A percentile compares a stretch with the other conserved stretches of the same genome.
Evolutionary conservation across 1,140 invertebrate genomes (phyloP).

Genomic region (Zaprionus lachaisei): DNA sequence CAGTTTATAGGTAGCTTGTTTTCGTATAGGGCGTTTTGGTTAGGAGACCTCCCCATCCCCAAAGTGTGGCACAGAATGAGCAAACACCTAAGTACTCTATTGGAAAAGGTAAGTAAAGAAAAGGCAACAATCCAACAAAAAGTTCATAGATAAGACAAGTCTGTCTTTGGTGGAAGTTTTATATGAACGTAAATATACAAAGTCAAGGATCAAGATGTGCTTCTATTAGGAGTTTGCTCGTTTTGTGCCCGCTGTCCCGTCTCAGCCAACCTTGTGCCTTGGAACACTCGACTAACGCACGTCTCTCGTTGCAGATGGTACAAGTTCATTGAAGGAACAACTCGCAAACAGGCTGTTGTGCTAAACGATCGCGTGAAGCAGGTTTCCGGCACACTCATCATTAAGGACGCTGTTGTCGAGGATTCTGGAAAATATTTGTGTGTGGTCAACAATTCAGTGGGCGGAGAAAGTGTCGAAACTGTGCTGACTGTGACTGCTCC

Average conservation of each 20-base stretch:
- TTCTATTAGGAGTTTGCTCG: conserved; percentile 28
- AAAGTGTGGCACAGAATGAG: conserved; percentile 59
- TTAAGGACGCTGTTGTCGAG: conserved; percentile 94
- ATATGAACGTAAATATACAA: conserved; percentile 4
- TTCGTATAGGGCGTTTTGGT: background rate
- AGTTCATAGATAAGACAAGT: background rate
- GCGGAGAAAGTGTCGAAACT: conserved; percentile 96
- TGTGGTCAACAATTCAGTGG: conserved; percentile 97
- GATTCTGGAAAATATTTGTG: conserved; percentile 97
- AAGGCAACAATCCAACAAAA: background rate
- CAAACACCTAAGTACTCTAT: conserved; percentile 8
- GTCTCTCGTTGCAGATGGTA: conserved; percentile 91
- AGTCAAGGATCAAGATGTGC: background rate
- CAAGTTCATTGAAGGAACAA: conserved; percentile 94
- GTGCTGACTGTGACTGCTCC: conserved; percentile 96
- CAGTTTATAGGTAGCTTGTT: conserved; percentile 88
- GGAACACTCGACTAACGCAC: conserved; percentile 8
- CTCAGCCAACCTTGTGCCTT: background rate
- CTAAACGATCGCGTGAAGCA: conserved; percentile 95
- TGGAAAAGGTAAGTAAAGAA: conserved; percentile 54
- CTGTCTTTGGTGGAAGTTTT: too few relatives aligned
- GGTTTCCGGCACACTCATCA: conserved; percentile 96
- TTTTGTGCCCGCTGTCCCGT: conserved; percentile 55
- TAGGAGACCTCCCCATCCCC: conserved; percentile 29
- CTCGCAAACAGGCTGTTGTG: conserved; percentile 92